These are phyloP conservation scores for Dendroctonus valens DNA, from an alignment of 1,140 invertebrate species.

Conservation along the genomic window DNA sequence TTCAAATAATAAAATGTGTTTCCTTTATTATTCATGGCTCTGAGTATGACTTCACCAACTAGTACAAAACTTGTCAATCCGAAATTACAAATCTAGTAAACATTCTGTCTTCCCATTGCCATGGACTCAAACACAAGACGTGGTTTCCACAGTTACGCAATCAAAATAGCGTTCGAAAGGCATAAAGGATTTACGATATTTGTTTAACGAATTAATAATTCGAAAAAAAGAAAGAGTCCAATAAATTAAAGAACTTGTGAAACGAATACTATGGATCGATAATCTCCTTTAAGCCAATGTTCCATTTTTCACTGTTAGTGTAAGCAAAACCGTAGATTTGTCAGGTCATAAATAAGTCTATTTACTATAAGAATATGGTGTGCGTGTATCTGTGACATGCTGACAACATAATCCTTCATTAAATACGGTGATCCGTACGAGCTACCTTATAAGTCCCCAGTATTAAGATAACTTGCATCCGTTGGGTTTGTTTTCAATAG, in stretches of 20 bases:
- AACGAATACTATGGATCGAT: constrained; percentile 9
- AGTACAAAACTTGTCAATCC: too few relatives aligned
- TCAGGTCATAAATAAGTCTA: constrained; percentile 29
- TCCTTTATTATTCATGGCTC: too few relatives aligned
- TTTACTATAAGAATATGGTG: constrained; percentile 20
- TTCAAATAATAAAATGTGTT: too few relatives aligned
- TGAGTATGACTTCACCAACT: too few relatives aligned
- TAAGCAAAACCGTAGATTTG: constrained; percentile 30
- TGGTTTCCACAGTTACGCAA: constrained; percentile 4
- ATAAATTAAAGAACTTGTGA: constrained; percentile 20
- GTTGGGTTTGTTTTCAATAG: constrained; percentile 24
- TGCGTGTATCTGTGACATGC: constrained; percentile 22
- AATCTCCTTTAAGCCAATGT: constrained; percentile 24
- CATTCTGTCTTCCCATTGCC: too few relatives aligned
- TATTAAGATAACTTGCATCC: constrained; percentile 32
- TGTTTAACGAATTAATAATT: constrained; percentile 14
- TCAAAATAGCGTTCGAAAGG: constrained; percentile 4
- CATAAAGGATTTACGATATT: constrained; percentile 9
- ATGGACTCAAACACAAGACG: background rate
- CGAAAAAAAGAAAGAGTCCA: constrained; percentile 6
- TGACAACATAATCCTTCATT: constrained; percentile 25
- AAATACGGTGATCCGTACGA: constrained; percentile 26
- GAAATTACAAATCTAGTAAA: too few relatives aligned
- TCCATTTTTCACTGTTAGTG: constrained; percentile 25
- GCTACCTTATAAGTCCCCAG: constrained; percentile 27